A percentile compares a stretch with the other conserved stretches of the same genome.
phyloP scores from a whole-genome alignment of 2,888 invertebrate species.

The Merodon equestris region DNA sequence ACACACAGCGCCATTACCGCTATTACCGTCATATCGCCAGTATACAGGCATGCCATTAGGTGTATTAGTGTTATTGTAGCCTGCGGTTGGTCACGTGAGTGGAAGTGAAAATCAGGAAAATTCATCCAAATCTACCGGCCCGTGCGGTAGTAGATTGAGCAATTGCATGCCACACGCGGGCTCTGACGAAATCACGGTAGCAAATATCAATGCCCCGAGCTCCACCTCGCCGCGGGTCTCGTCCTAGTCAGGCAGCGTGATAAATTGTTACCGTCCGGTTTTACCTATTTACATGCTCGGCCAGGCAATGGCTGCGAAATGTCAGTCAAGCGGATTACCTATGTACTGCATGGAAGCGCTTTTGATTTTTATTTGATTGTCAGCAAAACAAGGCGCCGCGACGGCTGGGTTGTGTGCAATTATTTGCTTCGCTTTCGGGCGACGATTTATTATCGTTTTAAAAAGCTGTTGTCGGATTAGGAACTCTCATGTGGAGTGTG shows the following conservation, averaged over 20 bases:
- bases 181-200: not conserved
- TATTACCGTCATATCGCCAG: not conserved
- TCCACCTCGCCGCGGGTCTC: constrained; percentile 8
- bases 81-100: constrained; percentile 34
- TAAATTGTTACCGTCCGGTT: constrained; percentile 40
- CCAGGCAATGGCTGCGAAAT: constrained; percentile 18
- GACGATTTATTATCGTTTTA: constrained; percentile 10
- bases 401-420: constrained; percentile 13
- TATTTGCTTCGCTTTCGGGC: constrained; percentile 10
- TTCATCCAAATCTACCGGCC: not conserved
- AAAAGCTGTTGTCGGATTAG: not conserved
- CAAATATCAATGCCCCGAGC: not conserved
- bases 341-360: constrained; percentile 6
- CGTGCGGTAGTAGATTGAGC: constrained; percentile 35
- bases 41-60: not conserved
- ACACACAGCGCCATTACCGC: constrained; percentile 3
- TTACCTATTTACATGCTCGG: constrained; percentile 37
- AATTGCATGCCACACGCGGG: constrained; percentile 52
- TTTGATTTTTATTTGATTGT: constrained; percentile 27
- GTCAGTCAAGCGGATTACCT: constrained; percentile 29
- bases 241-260: constrained; percentile 40
- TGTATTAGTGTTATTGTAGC: not conserved
- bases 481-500: not conserved
- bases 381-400: constrained; percentile 9
- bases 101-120: constrained; percentile 6